These are phyloP conservation scores for Lasioglossum pauxillum DNA, from an alignment of 2,888 invertebrate species.

Conservation along the genomic window DNA sequence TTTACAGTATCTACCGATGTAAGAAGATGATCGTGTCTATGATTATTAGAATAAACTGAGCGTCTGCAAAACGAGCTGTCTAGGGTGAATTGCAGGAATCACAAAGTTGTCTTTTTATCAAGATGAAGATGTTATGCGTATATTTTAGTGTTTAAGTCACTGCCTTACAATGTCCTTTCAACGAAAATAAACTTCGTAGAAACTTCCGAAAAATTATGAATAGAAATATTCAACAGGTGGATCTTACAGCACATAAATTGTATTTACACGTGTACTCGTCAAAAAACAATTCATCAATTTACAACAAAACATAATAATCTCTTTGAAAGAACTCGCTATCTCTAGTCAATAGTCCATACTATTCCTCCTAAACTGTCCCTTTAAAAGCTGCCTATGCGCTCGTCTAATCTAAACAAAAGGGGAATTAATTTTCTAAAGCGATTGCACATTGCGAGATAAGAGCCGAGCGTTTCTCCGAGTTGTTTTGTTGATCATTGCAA, in stretches of 20 bases:
- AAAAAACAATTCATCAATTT: constrained; percentile 69
- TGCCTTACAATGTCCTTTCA: constrained; percentile 61
- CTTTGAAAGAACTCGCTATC: constrained; percentile 69
- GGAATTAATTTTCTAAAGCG: neutral
- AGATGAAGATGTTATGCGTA: constrained; percentile 61
- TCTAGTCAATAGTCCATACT: constrained; percentile 50
- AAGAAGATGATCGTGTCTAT: neutral
- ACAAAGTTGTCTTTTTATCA: constrained; percentile 54
- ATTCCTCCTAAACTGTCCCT: constrained; percentile 3
- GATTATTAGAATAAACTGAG: neutral
- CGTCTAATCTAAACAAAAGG: neutral
- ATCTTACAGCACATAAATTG: constrained; percentile 69
- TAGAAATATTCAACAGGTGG: constrained; percentile 66
- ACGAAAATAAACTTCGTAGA: constrained; percentile 65
- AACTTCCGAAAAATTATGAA: constrained; percentile 64
- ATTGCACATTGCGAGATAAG: neutral
- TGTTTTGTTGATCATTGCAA: neutral
- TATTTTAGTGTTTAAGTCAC: constrained; percentile 66
- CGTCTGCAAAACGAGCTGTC: constrained; percentile 7
- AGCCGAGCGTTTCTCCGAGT: neutral
- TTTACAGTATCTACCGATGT: neutral
- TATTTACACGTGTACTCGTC: constrained; percentile 72
- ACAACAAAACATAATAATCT: constrained; percentile 72
- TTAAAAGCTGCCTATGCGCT: constrained; percentile 8
- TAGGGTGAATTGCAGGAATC: constrained; percentile 37